Conservation (phyloP, 2,113 vertebrate species). For the Desmodus rotundus region DNA sequence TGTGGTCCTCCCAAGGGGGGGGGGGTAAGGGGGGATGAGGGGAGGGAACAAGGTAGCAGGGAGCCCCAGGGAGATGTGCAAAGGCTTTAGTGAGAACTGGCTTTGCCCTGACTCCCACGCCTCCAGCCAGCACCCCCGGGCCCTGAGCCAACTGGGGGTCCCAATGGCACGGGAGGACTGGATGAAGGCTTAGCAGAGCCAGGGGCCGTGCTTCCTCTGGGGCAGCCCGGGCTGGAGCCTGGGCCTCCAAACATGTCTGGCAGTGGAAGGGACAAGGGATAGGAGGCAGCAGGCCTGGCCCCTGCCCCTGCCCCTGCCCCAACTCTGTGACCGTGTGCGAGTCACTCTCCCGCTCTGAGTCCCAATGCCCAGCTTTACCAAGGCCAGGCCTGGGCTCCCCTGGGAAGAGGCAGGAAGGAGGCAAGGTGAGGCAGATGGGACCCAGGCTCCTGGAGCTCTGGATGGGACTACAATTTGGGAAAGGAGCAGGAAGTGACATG, state of each 20-base stretch:
- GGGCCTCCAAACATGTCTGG: not conserved
- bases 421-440: not conserved
- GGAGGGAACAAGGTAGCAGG: not conserved
- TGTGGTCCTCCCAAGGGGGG: no score
- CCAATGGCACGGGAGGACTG: not conserved
- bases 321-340: not conserved
- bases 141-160: not conserved
- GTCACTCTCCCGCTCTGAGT: not conserved
- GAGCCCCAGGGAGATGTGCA: not conserved
- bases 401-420: not conserved
- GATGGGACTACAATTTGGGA: not conserved
- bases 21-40: not conserved
- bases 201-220: not conserved
- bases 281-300: not conserved
- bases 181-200: not conserved
- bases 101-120: conserved; percentile 47
- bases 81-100: conserved; percentile 8
- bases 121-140: not conserved
- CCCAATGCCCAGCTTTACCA: not conserved
- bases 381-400: not conserved
- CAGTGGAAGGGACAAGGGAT: not conserved
- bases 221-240: not conserved
- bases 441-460: not conserved
- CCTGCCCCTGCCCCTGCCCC: not conserved
- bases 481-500: not conserved